Evolutionary conservation across 2,888 invertebrate species (phyloP).

Genomic region (Eristalis arbustorum): DNA sequence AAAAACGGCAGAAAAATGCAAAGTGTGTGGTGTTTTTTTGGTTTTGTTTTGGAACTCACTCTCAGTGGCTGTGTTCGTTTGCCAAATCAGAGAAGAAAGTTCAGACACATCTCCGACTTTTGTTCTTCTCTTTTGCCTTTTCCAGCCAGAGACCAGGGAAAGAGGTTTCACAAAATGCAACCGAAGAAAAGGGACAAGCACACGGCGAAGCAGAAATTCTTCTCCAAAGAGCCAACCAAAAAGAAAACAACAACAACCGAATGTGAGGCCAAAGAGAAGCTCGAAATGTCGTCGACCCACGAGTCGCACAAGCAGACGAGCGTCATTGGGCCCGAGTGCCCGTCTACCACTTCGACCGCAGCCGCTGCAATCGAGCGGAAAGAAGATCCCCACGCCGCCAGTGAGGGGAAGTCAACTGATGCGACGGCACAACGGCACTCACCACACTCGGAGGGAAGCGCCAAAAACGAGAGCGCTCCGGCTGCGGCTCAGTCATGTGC

Average conservation of each 20-base stretch:
- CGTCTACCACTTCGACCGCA: neutral
- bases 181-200: slow-evolving; percentile 59
- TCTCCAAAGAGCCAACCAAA: slow-evolving; percentile 31
- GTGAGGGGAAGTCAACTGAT: slow-evolving; percentile 19
- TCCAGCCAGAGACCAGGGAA: slow-evolving; percentile 62
- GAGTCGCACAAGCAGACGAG: slow-evolving; percentile 25
- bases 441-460: slow-evolving; percentile 28
- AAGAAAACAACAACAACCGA: slow-evolving; percentile 27
- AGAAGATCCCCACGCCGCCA: slow-evolving; percentile 10
- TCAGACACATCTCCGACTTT: slow-evolving; percentile 27
- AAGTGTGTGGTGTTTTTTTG: neutral
- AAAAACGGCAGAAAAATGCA: neutral
- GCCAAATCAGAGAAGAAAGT: slow-evolving; percentile 18
- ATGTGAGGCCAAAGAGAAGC: slow-evolving; percentile 48
- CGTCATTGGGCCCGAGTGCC: neutral
- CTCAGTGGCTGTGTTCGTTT: slow-evolving; percentile 43
- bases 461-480: slow-evolving; percentile 19
- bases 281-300: slow-evolving; percentile 60
- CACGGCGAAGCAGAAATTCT: slow-evolving; percentile 42
- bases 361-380: neutral
- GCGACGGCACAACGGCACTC: slow-evolving; percentile 19
- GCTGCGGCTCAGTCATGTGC: slow-evolving; percentile 59
- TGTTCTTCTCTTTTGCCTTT: slow-evolving; percentile 29
- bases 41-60: neutral
- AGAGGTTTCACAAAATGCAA: slow-evolving; percentile 57